phyloP scores from a whole-genome alignment of 37 sponge, comb jelly and placozoan species.

The Eunapius fragilis region DNA sequence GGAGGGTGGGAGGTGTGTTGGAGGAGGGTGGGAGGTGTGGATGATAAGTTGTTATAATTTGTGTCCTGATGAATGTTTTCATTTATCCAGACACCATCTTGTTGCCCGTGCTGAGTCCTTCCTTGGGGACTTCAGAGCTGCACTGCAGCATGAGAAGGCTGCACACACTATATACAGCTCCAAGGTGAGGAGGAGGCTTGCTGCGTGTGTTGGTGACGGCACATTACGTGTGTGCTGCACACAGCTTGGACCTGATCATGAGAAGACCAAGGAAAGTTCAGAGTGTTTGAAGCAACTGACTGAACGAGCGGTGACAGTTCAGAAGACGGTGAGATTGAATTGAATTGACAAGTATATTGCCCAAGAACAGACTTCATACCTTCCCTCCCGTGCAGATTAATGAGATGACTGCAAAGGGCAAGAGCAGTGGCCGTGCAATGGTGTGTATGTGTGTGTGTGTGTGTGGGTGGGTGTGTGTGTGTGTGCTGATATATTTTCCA shows the following conservation, averaged over 20 bases:
- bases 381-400: conserved; percentile 33
- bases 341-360: not conserved
- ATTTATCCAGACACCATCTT: conserved; percentile 59
- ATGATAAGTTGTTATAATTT: not conserved
- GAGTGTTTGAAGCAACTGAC: conserved; percentile 83
- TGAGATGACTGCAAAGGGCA: conserved; percentile 58
- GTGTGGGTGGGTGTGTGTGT: too few relatives aligned
- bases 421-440: conserved; percentile 13
- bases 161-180: conserved; percentile 75
- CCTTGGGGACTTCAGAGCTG: conserved; percentile 86
- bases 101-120: conserved; percentile 73
- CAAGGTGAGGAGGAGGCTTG: conserved; percentile 49
- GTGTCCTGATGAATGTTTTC: not conserved
- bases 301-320: conserved; percentile 89
- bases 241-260: conserved; percentile 80
- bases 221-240: not conserved
- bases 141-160: conserved; percentile 84
- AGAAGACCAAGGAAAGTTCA: conserved; percentile 80
- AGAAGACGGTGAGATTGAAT: conserved; percentile 71
- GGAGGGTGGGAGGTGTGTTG: too few relatives aligned
- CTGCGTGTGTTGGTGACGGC: not conserved
- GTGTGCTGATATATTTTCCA: not conserved
- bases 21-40: too few relatives aligned
- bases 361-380: not conserved
- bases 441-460: conserved; percentile 4